Percentiles rank a stretch among this genome's conserved stretches.
Evolutionary conservation across 2,888 invertebrate genomes (phyloP).

Genomic region (Drosophila tanythrix): DNA sequence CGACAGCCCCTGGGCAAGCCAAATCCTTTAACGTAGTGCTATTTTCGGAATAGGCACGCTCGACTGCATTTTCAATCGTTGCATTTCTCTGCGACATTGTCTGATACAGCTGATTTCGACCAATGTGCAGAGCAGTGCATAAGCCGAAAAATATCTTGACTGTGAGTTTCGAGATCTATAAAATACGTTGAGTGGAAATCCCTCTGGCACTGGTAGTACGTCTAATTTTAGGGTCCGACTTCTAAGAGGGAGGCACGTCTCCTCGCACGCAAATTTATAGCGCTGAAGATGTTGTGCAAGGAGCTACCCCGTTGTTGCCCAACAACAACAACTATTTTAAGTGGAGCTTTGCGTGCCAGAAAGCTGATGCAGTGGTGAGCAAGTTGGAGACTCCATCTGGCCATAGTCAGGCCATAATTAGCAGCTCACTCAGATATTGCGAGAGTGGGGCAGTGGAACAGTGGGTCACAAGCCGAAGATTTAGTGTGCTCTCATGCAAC

Average conservation of each 20-base stretch:
- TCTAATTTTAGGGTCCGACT: slow-evolving; percentile 94
- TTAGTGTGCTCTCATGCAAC: slow-evolving; percentile 75
- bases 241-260: slow-evolving; percentile 92
- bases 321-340: slow-evolving; percentile 86
- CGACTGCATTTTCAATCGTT: slow-evolving; percentile 47
- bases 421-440: slow-evolving; percentile 33
- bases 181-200: background rate
- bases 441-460: background rate
- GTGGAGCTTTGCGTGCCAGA: slow-evolving; percentile 91
- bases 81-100: slow-evolving; percentile 20
- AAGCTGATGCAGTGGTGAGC: slow-evolving; percentile 16
- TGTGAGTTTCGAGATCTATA: background rate
- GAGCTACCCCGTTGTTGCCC: slow-evolving; percentile 89
- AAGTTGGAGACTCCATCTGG: slow-evolving; percentile 21
- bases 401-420: slow-evolving; percentile 50
- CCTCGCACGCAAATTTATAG: slow-evolving; percentile 96
- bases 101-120: slow-evolving; percentile 1
- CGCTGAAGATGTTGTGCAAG: slow-evolving; percentile 94
- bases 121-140: background rate
- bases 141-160: background rate
- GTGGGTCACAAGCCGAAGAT: slow-evolving; percentile 65
- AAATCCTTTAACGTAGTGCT: slow-evolving; percentile 35
- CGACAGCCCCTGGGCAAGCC: slow-evolving; percentile 3
- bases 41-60: slow-evolving; percentile 45
- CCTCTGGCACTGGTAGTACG: slow-evolving; percentile 86